Evolutionary conservation across 1,140 invertebrate species (phyloP), one percentile per base, ranked within the genome.

Genomic region (Leptinotarsa defecta): DNA sequence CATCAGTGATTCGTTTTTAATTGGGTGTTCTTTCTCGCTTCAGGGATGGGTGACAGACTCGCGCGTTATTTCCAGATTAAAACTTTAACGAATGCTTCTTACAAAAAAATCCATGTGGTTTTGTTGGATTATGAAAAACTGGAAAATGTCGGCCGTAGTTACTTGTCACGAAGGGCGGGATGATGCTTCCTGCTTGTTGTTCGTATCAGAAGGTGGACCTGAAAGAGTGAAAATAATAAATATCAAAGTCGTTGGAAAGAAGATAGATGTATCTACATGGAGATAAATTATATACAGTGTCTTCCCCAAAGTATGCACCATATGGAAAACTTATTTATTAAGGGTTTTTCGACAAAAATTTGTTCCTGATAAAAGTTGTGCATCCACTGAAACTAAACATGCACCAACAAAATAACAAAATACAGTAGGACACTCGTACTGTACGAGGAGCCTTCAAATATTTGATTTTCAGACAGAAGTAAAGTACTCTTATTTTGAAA

Each of bases 1-100:
- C 79, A 68, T 48, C 73, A 73, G 77, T 24, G 71, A 75, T 75
- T 75, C 76, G 74, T 77, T 77, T 79, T 79, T 79, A 79, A 79
- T 79, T 79, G 76, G 78, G 63, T 72, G 57, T 76, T 69, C 72
- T 77, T 68, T 78, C 73, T 78, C 77, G 75, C 77, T 73, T 74
- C 73, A 73, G 74, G 67, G 76, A 73, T 76, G 74, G 74, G 77
- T 74, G 72, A 65, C 72, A 65, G 48, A 13, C 17, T 69, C 27
- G 48, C 48, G 71, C 72, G 65, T 77, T 76, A 74, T 75, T 76
- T 78, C 63, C 43, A 70, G 77, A 76, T 79, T 74, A 75, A 75
- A 76, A 79, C 27, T 73, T 65, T 73, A 73, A 65, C 63, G 71
- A 73, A 73, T 27, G 71, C 52, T 73, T 73, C 71, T 73, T 64